Percentiles rank a stretch among this genome's conserved stretches.
phyloP scores from a whole-genome alignment of 2,888 invertebrate species.

The Eupithecia subfuscata region DNA sequence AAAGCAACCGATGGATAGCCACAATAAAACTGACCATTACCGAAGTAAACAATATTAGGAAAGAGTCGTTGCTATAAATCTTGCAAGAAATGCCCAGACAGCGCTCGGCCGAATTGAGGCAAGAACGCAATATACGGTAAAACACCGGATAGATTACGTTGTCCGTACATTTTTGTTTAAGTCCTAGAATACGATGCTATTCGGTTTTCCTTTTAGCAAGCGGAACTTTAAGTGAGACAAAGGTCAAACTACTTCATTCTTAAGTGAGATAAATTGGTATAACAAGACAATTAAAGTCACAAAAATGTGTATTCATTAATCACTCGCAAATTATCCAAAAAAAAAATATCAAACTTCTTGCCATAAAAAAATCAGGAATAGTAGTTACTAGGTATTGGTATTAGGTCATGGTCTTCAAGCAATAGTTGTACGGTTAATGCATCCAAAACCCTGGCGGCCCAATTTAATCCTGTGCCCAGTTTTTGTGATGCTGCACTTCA shows the following conservation, averaged over 20 bases:
- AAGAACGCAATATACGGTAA: constrained; percentile 63
- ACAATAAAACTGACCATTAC: constrained; percentile 76
- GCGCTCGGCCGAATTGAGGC: constrained; percentile 70
- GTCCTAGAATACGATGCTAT: constrained; percentile 1
- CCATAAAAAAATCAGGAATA: background rate
- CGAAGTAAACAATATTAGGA: constrained; percentile 80
- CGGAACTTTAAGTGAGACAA: background rate
- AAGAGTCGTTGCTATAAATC: constrained; percentile 75
- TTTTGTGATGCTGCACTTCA: too few species aligned
- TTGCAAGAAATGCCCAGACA: constrained; percentile 66
- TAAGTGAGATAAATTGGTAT: background rate
- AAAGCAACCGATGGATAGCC: constrained; percentile 66
- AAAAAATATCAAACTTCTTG: background rate
- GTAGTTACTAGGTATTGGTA: background rate
- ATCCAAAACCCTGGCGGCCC: too few species aligned
- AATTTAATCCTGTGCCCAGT: too few species aligned
- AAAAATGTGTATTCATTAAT: background rate
- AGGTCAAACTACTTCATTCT: background rate
- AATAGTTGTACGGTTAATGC: too few species aligned
- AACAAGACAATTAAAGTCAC: background rate
- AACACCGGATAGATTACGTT: constrained; percentile 65
- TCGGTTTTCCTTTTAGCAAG: background rate
- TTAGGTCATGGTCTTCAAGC: background rate
- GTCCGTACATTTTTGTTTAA: constrained; percentile 48
- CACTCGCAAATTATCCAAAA: background rate